Evolutionary conservation across 2,797 vertebrate species (phyloP).

Genomic region (Etheostoma perlongum): DNA sequence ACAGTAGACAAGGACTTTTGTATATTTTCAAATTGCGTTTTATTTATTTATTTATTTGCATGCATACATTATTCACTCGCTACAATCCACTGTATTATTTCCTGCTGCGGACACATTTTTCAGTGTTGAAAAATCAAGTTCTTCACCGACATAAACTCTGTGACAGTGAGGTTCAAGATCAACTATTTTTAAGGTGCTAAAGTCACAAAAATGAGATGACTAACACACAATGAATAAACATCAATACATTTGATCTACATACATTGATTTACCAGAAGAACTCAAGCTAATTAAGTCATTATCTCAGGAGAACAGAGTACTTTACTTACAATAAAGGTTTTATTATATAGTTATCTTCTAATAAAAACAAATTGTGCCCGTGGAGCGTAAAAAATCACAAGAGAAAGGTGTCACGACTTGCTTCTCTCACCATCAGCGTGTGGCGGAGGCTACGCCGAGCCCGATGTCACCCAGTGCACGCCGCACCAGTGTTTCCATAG

Average conservation of each 20-base stretch:
- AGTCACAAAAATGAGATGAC: not conserved
- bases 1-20: not conserved
- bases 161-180: not conserved
- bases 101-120: too few relatives aligned
- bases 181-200: not conserved
- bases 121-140: too few relatives aligned
- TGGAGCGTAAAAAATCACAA: too few relatives aligned
- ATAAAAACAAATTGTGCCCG: too few relatives aligned
- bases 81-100: too few relatives aligned
- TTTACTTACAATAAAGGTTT: too few relatives aligned
- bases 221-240: too few relatives aligned
- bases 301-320: too few relatives aligned
- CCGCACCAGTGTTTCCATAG: conserved; percentile 92
- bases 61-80: not conserved
- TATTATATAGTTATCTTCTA: too few relatives aligned
- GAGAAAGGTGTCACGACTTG: not conserved
- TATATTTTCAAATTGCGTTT: too few relatives aligned
- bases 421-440: conserved; percentile 72
- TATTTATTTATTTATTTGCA: not conserved
- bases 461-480: conserved; percentile 91
- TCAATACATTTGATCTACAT: too few relatives aligned
- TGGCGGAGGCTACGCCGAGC: conserved; percentile 91
- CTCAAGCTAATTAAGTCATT: too few relatives aligned
- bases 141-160: not conserved
- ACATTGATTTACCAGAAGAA: not conserved